phyloP scores from a whole-genome alignment of 1,140 invertebrate genomes.

The Drosophila arawakana region DNA sequence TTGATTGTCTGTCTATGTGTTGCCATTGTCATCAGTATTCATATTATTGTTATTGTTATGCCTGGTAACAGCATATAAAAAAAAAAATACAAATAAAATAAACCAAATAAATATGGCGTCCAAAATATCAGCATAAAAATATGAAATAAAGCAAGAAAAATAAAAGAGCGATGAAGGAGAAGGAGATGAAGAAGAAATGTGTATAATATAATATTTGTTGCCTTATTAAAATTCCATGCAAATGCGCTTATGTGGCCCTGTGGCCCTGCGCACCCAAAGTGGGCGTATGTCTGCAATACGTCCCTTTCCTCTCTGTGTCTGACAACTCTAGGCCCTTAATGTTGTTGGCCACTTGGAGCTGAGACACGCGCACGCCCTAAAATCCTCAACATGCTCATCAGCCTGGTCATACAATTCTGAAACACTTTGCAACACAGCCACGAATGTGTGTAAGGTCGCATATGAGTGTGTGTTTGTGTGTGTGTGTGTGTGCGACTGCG shows the following conservation, averaged over 20 bases:
- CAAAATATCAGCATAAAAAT: constrained; percentile 43
- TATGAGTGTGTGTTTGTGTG: constrained; percentile 5
- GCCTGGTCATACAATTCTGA: constrained; percentile 36
- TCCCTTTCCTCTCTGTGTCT: not conserved
- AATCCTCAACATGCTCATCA: constrained; percentile 43
- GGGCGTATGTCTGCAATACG: constrained; percentile 27
- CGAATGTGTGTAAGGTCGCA: constrained; percentile 33
- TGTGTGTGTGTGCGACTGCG: not conserved
- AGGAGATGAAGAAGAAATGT: not conserved
- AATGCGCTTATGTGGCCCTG: constrained; percentile 73
- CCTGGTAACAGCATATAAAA: constrained; percentile 18
- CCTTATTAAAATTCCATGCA: constrained; percentile 82
- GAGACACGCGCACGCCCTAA: constrained; percentile 39
- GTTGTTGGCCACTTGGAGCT: constrained; percentile 45
- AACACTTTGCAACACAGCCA: constrained; percentile 21
- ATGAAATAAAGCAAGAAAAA: constrained; percentile 23
- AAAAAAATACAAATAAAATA: not conserved
- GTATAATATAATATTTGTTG: constrained; percentile 51
- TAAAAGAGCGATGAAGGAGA: constrained; percentile 3
- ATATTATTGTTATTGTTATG: constrained; percentile 28
- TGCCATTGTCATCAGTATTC: constrained; percentile 37
- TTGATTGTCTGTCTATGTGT: constrained; percentile 43
- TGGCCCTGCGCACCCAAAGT: constrained; percentile 10
- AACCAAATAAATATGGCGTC: constrained; percentile 55
- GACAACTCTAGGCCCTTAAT: constrained; percentile 9